Conservation (phyloP, 2,888 invertebrate genomes). For the Stenotaenia linearis region DNA sequence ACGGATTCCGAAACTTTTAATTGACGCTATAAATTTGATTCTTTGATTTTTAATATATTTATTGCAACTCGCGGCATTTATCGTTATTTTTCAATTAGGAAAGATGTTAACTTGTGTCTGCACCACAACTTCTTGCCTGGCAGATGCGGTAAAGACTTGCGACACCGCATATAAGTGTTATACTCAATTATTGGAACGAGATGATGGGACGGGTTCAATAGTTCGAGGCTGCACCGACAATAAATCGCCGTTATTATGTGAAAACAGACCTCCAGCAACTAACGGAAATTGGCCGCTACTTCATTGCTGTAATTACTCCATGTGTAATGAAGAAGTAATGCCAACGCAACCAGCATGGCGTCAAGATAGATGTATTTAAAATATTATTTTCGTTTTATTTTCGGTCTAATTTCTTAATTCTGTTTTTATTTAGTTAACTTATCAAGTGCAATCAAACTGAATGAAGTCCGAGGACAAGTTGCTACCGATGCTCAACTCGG, state of each 20-base stretch:
- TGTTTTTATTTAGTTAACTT: neutral
- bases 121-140: conserved; percentile 46
- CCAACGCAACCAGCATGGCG: conserved; percentile 41
- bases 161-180: conserved; percentile 47
- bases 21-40: too few relatives aligned
- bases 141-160: conserved; percentile 42
- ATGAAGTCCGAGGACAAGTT: neutral
- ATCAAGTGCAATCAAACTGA: neutral
- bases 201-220: conserved; percentile 41
- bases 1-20: too few relatives aligned
- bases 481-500: neutral
- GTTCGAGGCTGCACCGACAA: conserved; percentile 47
- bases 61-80: too few relatives aligned
- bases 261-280: conserved; percentile 46
- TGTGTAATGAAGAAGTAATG: conserved; percentile 45
- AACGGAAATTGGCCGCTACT: conserved; percentile 46
- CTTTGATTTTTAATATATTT: neutral
- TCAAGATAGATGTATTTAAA: neutral
- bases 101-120: conserved; percentile 44
- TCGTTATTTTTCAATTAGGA: conserved; percentile 35
- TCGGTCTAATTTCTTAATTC: neutral
- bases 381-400: neutral
- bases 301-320: conserved; percentile 46
- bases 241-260: conserved; percentile 47
- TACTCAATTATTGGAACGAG: conserved; percentile 46